phyloP scores from a whole-genome alignment of 2,888 invertebrate species.

The Eristalinus sepulchralis region DNA sequence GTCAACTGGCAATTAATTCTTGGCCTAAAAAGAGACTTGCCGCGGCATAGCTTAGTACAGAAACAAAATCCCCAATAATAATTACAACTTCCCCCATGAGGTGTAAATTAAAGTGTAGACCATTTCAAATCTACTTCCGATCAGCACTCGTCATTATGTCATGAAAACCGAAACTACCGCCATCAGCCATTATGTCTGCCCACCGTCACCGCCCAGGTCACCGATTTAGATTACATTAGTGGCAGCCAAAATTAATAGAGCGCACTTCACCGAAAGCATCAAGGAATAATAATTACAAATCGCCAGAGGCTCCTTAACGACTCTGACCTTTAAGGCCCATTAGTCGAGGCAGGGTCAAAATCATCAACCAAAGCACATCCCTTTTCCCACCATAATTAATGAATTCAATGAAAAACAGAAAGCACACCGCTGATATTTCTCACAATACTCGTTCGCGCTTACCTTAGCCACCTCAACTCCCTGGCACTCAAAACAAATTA shows the following conservation, averaged over 20 bases:
- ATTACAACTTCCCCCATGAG: too few species aligned
- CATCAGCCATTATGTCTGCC: not conserved
- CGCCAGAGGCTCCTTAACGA: not conserved
- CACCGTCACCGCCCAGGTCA: not conserved
- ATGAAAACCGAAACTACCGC: not conserved
- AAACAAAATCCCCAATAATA: too few species aligned
- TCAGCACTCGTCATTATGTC: not conserved
- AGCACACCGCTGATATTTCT: constrained; percentile 15
- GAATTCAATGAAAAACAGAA: constrained; percentile 11
- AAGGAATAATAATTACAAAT: constrained; percentile 16
- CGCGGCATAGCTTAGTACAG: too few species aligned
- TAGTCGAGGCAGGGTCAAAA: constrained; percentile 26
- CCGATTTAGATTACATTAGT: not conserved
- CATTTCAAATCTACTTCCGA: not conserved
- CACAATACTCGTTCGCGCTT: not conserved
- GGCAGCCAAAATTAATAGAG: not conserved
- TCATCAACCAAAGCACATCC: not conserved
- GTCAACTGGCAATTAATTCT: too few species aligned
- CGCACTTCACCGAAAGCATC: not conserved
- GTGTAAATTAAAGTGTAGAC: not conserved
- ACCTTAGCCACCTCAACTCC: constrained; percentile 1
- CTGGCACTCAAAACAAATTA: not conserved
- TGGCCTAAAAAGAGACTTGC: too few species aligned
- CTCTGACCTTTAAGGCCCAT: not conserved
- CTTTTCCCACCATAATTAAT: constrained; percentile 29